Base-by-base conservation (phyloP, 2,113 vertebrate species). In the Lepidothrix coronata region DNA sequence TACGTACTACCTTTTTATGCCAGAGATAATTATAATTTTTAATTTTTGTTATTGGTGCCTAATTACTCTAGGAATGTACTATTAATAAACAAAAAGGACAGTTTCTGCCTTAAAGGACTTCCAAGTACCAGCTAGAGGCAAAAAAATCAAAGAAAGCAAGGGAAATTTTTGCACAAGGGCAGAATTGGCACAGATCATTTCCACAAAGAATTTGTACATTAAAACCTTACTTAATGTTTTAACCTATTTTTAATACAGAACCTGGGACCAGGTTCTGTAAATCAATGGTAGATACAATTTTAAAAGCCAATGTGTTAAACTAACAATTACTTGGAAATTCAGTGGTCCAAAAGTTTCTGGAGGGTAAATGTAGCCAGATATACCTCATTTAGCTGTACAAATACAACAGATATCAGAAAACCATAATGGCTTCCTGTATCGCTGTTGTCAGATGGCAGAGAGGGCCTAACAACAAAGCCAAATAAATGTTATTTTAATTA, bases 331-430 rank as follows among this genome's bases (percentile, higher is more conserved):
- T 46, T 88, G 59, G 55, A 93, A 90, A 51, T 67, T 30, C 18
- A 84, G 22, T 25, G 16, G 17, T 19, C 14, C 8, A 30, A 67
- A 84, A 51, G 6, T 59, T 83, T 74, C 68, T 66, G 30, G 46
- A 51, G 9, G 37, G 35, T 91, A 70, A 88, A 33, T 30, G 37
- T 62, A 62, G 49, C n/a, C 79, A 81, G 59, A 62, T 63, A 78
- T 59, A 87, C 27, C 39, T 41, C 80, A 90, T 85, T 91, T 70
- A 79, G 66, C 82, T 93, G n/a, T 54, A 87, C 58, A 95, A 92
- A 89, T 33, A 70, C 25, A 91, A 66, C 27, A 91, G 57, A 51
- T 66, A 94, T 5, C 33, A 91, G 39, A 46, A 77, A 21, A 83
- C 30, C 9, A 21, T 46, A 71, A 72, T 43, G 39, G 31, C 20